Evolutionary conservation across 2,797 vertebrate species (phyloP).

Genomic region (Neosalanx taihuensis): DNA sequence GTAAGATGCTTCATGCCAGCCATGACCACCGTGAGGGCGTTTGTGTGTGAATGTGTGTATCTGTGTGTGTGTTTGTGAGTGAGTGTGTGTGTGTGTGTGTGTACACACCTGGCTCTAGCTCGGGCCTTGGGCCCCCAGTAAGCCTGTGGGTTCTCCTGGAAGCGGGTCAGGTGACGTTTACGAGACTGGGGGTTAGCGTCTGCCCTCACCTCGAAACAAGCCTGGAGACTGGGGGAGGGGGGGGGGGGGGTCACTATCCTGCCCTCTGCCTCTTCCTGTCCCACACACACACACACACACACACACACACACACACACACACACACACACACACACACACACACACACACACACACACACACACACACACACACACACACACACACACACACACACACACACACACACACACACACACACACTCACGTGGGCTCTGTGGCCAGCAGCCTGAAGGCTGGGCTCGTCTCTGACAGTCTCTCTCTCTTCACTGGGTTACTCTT

Average conservation of each 20-base stretch:
- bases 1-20: neutral
- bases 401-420: neutral
- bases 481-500: constrained; percentile 84
- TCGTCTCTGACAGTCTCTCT: constrained; percentile 80
- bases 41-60: neutral
- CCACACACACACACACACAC: constrained; percentile 12
- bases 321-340: constrained; percentile 7
- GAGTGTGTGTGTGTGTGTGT: neutral
- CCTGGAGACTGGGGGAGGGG: constrained; percentile 81
- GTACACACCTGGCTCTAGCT: constrained; percentile 78
- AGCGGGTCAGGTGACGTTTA: constrained; percentile 82
- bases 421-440: constrained; percentile 78
- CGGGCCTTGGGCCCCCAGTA: constrained; percentile 92
- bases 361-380: constrained; percentile 55
- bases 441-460: constrained; percentile 84
- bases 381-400: constrained; percentile 16
- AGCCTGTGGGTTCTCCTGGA: constrained; percentile 90
- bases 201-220: constrained; percentile 82
- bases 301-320: constrained; percentile 53
- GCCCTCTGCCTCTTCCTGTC: neutral
- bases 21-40: neutral
- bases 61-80: neutral
- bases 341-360: constrained; percentile 54
- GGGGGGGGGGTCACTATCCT: constrained; percentile 34
- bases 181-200: constrained; percentile 92